Conservation (phyloP, 2,113 vertebrate species). For the Phalacrocorax carbo region DNA sequence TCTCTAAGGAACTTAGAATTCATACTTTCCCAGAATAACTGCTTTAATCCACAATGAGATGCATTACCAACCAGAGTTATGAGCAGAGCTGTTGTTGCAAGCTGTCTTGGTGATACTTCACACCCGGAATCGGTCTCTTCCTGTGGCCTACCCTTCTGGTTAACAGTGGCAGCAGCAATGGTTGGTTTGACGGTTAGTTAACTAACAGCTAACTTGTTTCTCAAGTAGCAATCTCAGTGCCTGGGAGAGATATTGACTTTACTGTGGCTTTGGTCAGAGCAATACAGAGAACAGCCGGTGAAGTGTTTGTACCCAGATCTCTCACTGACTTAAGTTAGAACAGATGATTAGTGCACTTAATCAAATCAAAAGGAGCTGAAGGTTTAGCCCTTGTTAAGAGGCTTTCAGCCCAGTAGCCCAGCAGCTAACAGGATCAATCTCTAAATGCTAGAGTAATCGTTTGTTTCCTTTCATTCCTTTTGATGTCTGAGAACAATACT, state of each 20-base stretch:
- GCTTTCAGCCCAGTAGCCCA: not conserved
- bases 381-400: conserved; percentile 20
- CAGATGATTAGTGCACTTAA: not conserved
- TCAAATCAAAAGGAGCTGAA: conserved; percentile 39
- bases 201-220: not conserved
- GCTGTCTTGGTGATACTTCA: not conserved
- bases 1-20: not conserved
- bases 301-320: not conserved
- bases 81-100: not conserved
- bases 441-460: not conserved
- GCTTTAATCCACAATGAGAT: not conserved
- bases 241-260: not conserved
- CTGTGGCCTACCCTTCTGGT: not conserved
- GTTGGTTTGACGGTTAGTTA: not conserved
- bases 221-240: not conserved
- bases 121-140: not conserved
- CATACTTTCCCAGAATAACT: not conserved
- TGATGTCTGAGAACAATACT: not conserved
- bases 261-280: not conserved
- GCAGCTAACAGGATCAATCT: not conserved
- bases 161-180: not conserved
- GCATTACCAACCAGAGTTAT: not conserved
- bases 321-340: not conserved
- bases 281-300: not conserved
- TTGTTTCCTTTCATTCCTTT: conserved; percentile 1